Evolutionary conservation across 64 coral and sea anemone species (phyloP).

Genomic region (Hydrozoanthus tunicans): DNA sequence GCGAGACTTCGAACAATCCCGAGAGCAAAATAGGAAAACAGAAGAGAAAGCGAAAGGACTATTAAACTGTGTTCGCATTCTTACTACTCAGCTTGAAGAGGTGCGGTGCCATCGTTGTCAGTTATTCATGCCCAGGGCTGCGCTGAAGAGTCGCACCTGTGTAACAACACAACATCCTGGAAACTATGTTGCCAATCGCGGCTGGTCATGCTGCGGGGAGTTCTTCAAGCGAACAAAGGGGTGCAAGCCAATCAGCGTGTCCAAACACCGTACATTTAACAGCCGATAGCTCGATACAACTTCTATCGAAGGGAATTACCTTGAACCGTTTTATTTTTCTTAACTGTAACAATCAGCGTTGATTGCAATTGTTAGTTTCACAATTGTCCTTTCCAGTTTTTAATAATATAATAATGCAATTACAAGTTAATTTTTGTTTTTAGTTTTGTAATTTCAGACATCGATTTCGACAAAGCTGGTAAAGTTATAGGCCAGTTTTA

Average conservation of each 20-base stretch:
- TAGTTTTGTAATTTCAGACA: too few species aligned
- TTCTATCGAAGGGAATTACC: too few species aligned
- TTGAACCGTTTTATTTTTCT: too few species aligned
- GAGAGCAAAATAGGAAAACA: constrained; percentile 64
- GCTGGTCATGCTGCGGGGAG: constrained; percentile 94
- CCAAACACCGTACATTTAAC: constrained; percentile 62
- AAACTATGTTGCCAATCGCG: constrained; percentile 69
- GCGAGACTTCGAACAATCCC: constrained; percentile 54
- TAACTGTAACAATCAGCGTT: too few species aligned
- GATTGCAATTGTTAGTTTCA: too few species aligned
- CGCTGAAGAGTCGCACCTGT: constrained; percentile 91
- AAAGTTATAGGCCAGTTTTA: too few species aligned
- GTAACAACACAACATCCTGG: constrained; percentile 85
- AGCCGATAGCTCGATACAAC: not conserved
- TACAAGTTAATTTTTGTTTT: too few species aligned
- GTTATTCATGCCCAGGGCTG: constrained; percentile 78
- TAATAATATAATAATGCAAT: too few species aligned
- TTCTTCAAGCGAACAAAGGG: constrained; percentile 84
- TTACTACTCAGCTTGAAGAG: constrained; percentile 94
- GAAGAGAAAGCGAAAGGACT: constrained; percentile 89
- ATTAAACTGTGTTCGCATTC: constrained; percentile 82
- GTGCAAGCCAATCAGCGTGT: constrained; percentile 79
- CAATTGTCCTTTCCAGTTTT: too few species aligned
- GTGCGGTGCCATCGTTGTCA: constrained; percentile 88
- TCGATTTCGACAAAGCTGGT: too few species aligned